Percentiles rank a stretch among this genome's conserved stretches.
Conservation (phyloP, 2,888 invertebrate genomes). For the Agrotis puta region DNA sequence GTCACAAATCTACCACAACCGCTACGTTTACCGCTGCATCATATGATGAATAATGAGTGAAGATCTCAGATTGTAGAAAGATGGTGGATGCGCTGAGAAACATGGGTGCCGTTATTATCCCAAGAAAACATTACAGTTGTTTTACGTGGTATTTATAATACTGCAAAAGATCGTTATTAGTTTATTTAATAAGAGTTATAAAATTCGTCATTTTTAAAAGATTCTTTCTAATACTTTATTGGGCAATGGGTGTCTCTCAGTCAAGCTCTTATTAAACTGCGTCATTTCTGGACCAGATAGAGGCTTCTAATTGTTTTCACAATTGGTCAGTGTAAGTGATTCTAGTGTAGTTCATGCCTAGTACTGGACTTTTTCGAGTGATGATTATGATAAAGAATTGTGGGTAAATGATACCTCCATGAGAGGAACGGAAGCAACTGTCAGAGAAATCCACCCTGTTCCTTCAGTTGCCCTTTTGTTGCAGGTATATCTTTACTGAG, state of each 20-base stretch:
- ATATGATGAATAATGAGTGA: constrained; percentile 53
- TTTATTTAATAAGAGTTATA: background rate
- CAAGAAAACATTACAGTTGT: background rate
- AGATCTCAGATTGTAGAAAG: constrained; percentile 36
- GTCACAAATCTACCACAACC: constrained; percentile 57
- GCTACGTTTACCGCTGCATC: constrained; percentile 56
- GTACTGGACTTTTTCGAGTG: no score
- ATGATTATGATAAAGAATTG: no score
- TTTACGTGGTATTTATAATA: background rate
- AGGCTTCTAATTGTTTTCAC: background rate
- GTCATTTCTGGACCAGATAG: background rate
- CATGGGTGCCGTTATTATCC: constrained; percentile 20
- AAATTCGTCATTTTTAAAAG: background rate
- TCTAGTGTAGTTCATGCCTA: no score
- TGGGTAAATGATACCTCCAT: no score
- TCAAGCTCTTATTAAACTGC: background rate
- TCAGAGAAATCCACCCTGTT: no score
- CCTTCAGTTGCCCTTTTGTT: no score
- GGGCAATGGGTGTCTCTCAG: background rate
- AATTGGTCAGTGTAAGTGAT: no score
- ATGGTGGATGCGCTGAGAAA: constrained; percentile 29
- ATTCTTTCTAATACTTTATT: background rate
- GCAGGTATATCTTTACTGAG: no score
- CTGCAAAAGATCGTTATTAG: background rate
- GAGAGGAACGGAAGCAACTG: no score